A percentile compares a stretch with the other conserved stretches of the same genome.
phyloP scores from a whole-genome alignment of 2,888 invertebrate species.

The Lasioglossum lativentre region DNA sequence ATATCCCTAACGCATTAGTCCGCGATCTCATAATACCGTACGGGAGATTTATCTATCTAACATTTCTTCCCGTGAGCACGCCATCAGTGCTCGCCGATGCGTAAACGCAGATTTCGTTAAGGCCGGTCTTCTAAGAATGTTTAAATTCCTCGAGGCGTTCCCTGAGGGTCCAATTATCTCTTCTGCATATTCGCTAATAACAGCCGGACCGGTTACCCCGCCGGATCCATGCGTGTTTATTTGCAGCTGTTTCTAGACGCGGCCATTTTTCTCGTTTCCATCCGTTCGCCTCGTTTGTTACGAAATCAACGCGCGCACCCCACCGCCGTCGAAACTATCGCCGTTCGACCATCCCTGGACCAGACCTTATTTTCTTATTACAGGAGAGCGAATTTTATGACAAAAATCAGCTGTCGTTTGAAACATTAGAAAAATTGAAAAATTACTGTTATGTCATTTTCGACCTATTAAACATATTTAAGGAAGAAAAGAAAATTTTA shows the following conservation, averaged over 20 bases:
- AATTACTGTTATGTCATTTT: too few species aligned
- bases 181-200: conserved; percentile 75
- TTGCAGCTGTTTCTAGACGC: conserved; percentile 46
- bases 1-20: conserved; percentile 45
- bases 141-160: conserved; percentile 56
- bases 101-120: conserved; percentile 58
- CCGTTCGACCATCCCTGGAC: not conserved
- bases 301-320: not conserved
- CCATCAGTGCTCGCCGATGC: conserved; percentile 56
- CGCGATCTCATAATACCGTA: conserved; percentile 41
- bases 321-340: not conserved
- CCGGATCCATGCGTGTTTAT: conserved; percentile 46
- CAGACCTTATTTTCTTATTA: not conserved
- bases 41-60: conserved; percentile 51
- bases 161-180: conserved; percentile 76
- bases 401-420: too few species aligned
- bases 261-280: conserved; percentile 12
- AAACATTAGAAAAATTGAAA: too few species aligned
- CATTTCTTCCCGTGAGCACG: conserved; percentile 37
- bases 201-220: conserved; percentile 38
- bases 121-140: conserved; percentile 40
- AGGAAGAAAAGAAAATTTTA: too few species aligned
- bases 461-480: too few species aligned
- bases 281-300: not conserved
- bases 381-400: too few species aligned